A percentile compares a stretch with the other conserved stretches of the same genome.
phyloP scores from a whole-genome alignment of 37 sponge, comb jelly and placozoan species.

The Cladorhizidae sp. region DNA sequence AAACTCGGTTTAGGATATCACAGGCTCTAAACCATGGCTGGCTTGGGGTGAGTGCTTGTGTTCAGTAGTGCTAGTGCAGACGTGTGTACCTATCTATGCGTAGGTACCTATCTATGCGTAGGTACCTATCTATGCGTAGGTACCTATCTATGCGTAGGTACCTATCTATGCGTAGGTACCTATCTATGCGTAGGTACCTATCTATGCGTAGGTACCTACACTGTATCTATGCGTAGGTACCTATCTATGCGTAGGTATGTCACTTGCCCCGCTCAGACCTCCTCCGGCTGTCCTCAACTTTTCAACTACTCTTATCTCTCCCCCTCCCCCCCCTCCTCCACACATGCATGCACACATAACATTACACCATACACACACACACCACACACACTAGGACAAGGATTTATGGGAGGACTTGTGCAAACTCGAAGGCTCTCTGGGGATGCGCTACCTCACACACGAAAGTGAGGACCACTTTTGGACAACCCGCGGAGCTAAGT shows the following conservation, averaged over 20 bases:
- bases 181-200: too few species aligned
- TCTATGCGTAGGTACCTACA: too few species aligned
- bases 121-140: too few species aligned
- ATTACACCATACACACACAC: background rate
- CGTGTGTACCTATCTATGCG: too few species aligned
- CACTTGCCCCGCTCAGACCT: too few species aligned
- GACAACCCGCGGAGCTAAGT: constrained; percentile 49
- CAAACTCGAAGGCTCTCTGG: constrained; percentile 62
- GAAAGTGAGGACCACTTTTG: constrained; percentile 84
- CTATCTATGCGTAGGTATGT: too few species aligned
- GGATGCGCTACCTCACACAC: constrained; percentile 82
- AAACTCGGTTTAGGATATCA: constrained; percentile 61
- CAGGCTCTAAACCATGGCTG: constrained; percentile 86
- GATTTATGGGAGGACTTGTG: constrained; percentile 80
- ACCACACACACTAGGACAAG: constrained; percentile 40
- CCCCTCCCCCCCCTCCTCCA: background rate
- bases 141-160: too few species aligned
- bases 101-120: too few species aligned
- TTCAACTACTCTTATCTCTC: background rate
- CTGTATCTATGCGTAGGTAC: too few species aligned
- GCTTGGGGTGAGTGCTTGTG: constrained; percentile 76
- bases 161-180: too few species aligned
- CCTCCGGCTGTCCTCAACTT: background rate
- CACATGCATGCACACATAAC: constrained; percentile 1
- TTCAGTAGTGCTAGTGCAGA: background rate